Evolutionary conservation across 2,888 invertebrate species (phyloP).

Genomic region (Lepidonotus clava): DNA sequence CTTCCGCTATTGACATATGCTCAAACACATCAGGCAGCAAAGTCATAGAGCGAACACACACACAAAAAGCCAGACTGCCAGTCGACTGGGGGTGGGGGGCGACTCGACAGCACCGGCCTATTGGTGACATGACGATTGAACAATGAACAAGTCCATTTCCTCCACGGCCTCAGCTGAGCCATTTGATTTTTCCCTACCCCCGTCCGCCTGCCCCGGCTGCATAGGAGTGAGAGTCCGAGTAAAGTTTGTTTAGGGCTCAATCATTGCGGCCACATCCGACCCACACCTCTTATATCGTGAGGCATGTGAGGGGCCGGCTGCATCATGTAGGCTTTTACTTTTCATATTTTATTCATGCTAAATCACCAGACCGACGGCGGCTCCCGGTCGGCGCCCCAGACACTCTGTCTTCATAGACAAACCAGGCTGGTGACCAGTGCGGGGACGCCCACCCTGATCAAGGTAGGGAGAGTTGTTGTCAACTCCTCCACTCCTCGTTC

Average conservation of each 20-base stretch:
- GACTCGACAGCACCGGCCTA: background rate
- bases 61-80: background rate
- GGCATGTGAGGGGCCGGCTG: slow-evolving; percentile 11
- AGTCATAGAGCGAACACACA: background rate
- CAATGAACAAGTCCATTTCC: slow-evolving; percentile 46
- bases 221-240: background rate
- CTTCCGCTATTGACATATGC: slow-evolving; percentile 20
- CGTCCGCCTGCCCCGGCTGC: background rate
- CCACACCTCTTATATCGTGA: background rate
- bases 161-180: background rate
- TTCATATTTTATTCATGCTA: slow-evolving; percentile 52
- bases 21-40: slow-evolving; percentile 13
- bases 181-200: background rate
- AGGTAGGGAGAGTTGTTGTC: too few species aligned
- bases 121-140: slow-evolving; percentile 10
- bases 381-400: slow-evolving; percentile 1
- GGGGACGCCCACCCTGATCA: background rate
- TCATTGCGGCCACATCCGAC: background rate
- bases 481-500: too few species aligned
- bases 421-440: slow-evolving; percentile 33
- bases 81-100: background rate
- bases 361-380: slow-evolving; percentile 39
- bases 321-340: slow-evolving; percentile 52
- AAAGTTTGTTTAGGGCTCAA: slow-evolving; percentile 41
- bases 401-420: slow-evolving; percentile 48